Evolutionary conservation across 2,888 invertebrate genomes (phyloP).

Genomic region (Aphelenchoides bicaudatus): DNA sequence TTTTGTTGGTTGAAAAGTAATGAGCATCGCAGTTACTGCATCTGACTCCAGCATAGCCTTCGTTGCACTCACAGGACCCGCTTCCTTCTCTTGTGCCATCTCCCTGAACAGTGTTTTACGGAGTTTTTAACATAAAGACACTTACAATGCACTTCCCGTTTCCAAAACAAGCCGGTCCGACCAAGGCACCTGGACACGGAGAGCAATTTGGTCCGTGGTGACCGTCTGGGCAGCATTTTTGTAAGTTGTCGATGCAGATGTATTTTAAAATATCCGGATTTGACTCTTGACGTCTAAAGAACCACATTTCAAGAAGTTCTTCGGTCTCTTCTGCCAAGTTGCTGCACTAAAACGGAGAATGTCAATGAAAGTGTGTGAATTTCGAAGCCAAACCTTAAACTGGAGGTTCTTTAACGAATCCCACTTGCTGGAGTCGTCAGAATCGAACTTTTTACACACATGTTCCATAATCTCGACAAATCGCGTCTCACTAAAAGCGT

Average conservation of each 20-base stretch:
- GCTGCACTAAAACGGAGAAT: conserved; percentile 75
- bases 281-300: conserved; percentile 71
- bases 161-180: conserved; percentile 73
- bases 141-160: conserved; percentile 74
- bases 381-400: conserved; percentile 47
- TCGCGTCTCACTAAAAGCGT: conserved; percentile 73
- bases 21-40: conserved; percentile 75
- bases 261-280: conserved; percentile 70
- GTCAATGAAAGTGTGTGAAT: too few relatives aligned
- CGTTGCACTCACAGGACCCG: conserved; percentile 81
- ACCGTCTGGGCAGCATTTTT: conserved; percentile 75
- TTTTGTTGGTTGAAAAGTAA: conserved; percentile 38
- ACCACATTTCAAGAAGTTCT: conserved; percentile 80
- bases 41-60: conserved; percentile 74
- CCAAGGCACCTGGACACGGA: conserved; percentile 72
- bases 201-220: conserved; percentile 79
- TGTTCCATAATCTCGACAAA: conserved; percentile 84
- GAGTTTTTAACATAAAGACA: conserved; percentile 3
- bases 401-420: conserved; percentile 44
- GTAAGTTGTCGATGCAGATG: conserved; percentile 72
- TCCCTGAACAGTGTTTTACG: conserved; percentile 65
- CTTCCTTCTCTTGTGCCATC: conserved; percentile 87
- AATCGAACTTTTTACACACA: conserved; percentile 71
- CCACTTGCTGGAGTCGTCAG: conserved; percentile 60
- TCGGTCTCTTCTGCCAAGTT: conserved; percentile 79